Conservation (phyloP, 2,888 invertebrate species). For the Meganola albula region DNA sequence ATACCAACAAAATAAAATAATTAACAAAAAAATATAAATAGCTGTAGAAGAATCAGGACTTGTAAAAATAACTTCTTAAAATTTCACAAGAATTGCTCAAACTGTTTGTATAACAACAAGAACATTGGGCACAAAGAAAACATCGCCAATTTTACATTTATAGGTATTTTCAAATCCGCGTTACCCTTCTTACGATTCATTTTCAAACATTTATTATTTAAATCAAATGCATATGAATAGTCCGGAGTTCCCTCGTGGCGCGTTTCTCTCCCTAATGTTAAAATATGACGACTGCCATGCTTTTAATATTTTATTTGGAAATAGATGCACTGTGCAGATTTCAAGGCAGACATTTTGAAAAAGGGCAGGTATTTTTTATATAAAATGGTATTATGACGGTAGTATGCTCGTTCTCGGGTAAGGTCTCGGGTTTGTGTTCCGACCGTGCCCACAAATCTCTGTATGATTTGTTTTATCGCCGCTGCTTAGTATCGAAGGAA, state of each 20-base stretch:
- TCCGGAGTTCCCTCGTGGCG: constrained; percentile 17
- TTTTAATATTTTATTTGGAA: constrained; percentile 36
- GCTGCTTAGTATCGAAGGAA: too few relatives aligned
- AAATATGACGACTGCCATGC: constrained; percentile 25
- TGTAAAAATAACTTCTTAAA: too few relatives aligned
- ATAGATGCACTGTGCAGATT: constrained; percentile 28
- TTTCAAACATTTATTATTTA: constrained; percentile 35
- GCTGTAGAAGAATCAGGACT: too few relatives aligned
- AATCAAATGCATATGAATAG: constrained; percentile 33
- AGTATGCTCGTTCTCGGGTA: neutral
- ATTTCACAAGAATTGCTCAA: too few relatives aligned
- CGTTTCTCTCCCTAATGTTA: constrained; percentile 22
- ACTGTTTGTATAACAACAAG: too few relatives aligned
- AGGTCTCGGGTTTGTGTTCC: too few relatives aligned
- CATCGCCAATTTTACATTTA: neutral
- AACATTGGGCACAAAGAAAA: neutral
- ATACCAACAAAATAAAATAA: too few relatives aligned
- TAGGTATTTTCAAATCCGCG: neutral
- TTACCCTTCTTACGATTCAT: constrained; percentile 13
- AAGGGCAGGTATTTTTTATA: neutral
- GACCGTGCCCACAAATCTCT: too few relatives aligned
- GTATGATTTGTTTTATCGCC: too few relatives aligned
- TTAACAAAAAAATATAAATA: too few relatives aligned
- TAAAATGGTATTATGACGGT: constrained; percentile 11
- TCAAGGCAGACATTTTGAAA: constrained; percentile 9